Conservation (phyloP, 92 coral and sea anemone genomes). For the Parazoanthus swiftii region DNA sequence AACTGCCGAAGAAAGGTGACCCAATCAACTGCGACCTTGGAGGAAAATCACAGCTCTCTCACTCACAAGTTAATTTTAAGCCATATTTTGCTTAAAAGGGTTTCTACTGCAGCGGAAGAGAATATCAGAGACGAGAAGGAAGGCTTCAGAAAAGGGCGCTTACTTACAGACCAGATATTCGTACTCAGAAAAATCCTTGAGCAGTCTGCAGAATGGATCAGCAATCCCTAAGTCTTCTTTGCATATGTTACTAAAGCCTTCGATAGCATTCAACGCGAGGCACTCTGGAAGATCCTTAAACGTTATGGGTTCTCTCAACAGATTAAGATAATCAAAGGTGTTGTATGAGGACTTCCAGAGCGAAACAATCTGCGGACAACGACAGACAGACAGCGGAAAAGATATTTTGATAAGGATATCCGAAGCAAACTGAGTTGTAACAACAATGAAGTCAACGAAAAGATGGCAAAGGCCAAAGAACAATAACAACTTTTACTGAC, state of each 20-base stretch:
- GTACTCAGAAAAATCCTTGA: neutral
- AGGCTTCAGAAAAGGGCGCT: neutral
- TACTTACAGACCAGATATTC: neutral
- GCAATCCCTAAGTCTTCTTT: neutral
- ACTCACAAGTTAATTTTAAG: neutral
- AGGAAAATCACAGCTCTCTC: neutral
- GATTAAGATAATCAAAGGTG: neutral
- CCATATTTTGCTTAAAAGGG: neutral
- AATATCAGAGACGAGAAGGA: neutral
- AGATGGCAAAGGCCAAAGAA: too few species aligned
- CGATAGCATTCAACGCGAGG: neutral
- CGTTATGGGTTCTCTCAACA: neutral
- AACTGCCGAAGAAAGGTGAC: neutral
- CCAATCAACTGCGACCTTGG: neutral
- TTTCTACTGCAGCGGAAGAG: neutral
- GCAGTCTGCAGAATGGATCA: neutral
- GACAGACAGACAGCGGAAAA: too few species aligned
- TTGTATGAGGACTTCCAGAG: neutral
- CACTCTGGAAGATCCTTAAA: neutral
- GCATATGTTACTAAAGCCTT: neutral
- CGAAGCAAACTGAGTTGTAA: neutral
- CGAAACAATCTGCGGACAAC: too few species aligned
- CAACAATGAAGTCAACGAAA: too few species aligned
- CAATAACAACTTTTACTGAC: too few species aligned
- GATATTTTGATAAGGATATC: neutral